Conservation (phyloP, 2,888 invertebrate species). For the Icerya purchasi region DNA sequence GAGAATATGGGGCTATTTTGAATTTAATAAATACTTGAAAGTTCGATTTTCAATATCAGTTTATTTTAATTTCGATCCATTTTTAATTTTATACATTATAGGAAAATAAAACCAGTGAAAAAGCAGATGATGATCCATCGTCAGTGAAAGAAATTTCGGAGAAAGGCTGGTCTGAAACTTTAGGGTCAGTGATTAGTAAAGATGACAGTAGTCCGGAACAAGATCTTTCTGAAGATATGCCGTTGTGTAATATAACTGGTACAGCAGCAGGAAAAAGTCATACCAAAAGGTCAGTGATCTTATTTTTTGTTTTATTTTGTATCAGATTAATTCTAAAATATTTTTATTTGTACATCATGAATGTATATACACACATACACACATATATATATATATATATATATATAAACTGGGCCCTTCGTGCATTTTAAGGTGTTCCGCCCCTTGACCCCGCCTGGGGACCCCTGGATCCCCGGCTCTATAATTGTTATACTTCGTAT, state of each 20-base stretch:
- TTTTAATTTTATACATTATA: no score
- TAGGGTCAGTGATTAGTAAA: slow-evolving; percentile 21
- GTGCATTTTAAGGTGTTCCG: neutral
- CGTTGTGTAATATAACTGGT: slow-evolving; percentile 17
- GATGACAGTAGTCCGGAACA: slow-evolving; percentile 21
- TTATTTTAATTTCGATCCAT: no score
- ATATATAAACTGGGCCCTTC: neutral
- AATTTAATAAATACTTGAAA: no score
- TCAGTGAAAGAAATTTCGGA: slow-evolving; percentile 20
- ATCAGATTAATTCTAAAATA: no score
- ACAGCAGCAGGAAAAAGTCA: slow-evolving; percentile 22
- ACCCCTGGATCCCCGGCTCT: no score
- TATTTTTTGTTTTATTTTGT: no score
- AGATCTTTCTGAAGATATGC: slow-evolving; percentile 19
- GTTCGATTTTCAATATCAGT: no score
- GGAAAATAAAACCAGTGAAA: neutral
- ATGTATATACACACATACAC: neutral
- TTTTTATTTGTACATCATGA: no score
- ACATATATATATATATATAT: neutral
- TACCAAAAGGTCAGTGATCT: slow-evolving; percentile 22
- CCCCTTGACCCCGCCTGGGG: neutral
- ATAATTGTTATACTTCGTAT: neutral
- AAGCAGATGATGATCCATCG: slow-evolving; percentile 18
- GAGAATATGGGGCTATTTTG: no score
- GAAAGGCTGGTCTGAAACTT: slow-evolving; percentile 22